Conservation (phyloP, 1,140 invertebrate genomes). For the Halyomorpha halys region DNA sequence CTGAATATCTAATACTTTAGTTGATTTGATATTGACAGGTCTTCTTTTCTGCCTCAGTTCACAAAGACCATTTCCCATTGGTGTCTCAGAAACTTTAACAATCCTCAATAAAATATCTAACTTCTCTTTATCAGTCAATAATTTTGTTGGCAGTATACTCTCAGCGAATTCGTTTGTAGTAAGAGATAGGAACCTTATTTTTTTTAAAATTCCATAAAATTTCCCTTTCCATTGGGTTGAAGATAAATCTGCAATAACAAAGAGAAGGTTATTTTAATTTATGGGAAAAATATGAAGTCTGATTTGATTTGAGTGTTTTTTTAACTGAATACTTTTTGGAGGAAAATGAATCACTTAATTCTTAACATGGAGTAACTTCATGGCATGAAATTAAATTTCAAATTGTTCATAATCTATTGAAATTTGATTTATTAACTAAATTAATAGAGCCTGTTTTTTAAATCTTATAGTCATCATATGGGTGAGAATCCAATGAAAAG, state of each 20-base stretch:
- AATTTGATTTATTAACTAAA: too few species aligned
- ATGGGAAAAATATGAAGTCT: too few species aligned
- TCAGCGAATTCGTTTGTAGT: slow-evolving; percentile 68
- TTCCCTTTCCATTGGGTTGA: neutral
- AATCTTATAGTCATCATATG: too few species aligned
- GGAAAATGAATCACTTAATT: too few species aligned
- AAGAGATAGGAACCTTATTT: slow-evolving; percentile 64
- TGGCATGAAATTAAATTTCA: too few species aligned
- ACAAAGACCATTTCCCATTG: slow-evolving; percentile 25
- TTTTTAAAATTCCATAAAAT: slow-evolving; percentile 39
- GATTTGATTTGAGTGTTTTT: too few species aligned
- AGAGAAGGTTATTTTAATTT: too few species aligned
- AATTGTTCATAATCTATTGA: too few species aligned
- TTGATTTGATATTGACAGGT: slow-evolving; percentile 1
- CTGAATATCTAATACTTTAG: slow-evolving; percentile 9
- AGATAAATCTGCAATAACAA: slow-evolving; percentile 6
- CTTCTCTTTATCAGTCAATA: slow-evolving; percentile 63
- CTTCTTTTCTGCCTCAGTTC: slow-evolving; percentile 21
- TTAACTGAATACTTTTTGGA: too few species aligned
- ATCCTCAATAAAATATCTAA: slow-evolving; percentile 45
- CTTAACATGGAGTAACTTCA: too few species aligned
- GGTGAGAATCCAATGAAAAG: too few species aligned
- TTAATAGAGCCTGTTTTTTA: too few species aligned
- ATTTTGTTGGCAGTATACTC: slow-evolving; percentile 55
- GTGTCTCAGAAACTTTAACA: neutral